Evolutionary conservation across 2,888 invertebrate genomes (phyloP), one percentile per base, ranked within the genome.

Genomic region (Caenorhabditis angaria): DNA sequence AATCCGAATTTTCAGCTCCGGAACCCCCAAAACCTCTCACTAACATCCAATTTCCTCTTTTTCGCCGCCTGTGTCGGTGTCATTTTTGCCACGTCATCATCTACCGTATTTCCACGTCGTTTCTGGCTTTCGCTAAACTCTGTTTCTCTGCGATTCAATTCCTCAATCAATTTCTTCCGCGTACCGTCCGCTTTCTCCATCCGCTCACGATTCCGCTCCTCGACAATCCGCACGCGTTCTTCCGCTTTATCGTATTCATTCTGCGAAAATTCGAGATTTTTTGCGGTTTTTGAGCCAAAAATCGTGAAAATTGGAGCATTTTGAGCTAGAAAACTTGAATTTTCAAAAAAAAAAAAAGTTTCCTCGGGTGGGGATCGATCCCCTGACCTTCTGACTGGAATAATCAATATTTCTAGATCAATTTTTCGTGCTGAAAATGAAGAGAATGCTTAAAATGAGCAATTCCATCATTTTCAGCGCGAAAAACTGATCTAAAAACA

Each of bases 171-270:
- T 67, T 67, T 76, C 47, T 58, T 72, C 27, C 81, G 56, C 0
- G 61, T 56, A 4, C 72, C 77, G 61, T 82, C 80, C 2, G 80
- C 77, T 56, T 80, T 70, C 28, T 73, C 78, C 77, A 78, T 76
- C 29, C 77, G 61, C 27, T 77, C 67, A 14, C 61, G 57, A 14
- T 68, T 48, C 55, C 56, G 65, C 59, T 67, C 69, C 51, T 71
- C 77, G 29, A 71, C 71, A 12, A 69, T 70, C 50, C 64, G 60
- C 14, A 60, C 58, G 28, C 56, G 67, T 55, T 66, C 71, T 35
- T 61, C 70, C 25, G 63, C 60, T 59, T 60, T 60, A 50, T 81
- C 81, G 65, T 78, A 79, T 60, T 75, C 81, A 12, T 64, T 61
- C 76, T 77, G 57, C 8, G 18, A 41, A 48, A 74, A 14, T 35